These are phyloP conservation scores for Phalacrocorax carbo DNA, from an alignment of 2,113 vertebrate species.

Conservation along the genomic window DNA sequence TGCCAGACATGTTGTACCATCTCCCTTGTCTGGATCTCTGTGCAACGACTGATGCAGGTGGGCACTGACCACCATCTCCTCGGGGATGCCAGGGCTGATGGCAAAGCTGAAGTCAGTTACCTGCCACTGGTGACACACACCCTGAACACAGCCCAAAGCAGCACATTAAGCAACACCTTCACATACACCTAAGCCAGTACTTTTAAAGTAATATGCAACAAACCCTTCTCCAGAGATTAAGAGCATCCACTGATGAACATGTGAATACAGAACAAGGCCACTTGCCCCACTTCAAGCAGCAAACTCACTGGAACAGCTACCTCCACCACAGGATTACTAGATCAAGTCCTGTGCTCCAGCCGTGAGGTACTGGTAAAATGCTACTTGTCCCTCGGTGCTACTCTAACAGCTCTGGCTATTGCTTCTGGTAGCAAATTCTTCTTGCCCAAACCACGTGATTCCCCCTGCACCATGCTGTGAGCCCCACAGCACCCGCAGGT, in stretches of 20 bases:
- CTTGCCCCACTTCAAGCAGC: neutral
- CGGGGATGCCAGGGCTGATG: neutral
- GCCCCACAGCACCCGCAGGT: neutral
- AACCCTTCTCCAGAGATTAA: neutral
- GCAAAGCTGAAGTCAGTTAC: neutral
- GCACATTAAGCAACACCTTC: neutral
- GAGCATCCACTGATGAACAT: neutral
- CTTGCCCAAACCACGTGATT: neutral
- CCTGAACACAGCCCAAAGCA: neutral
- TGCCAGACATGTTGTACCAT: neutral
- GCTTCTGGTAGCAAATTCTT: neutral
- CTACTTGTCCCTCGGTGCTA: accelerated
- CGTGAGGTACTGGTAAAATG: neutral
- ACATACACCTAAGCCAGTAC: neutral
- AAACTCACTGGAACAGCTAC: neutral
- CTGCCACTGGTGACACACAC: neutral
- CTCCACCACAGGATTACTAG: neutral
- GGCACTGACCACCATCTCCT: neutral
- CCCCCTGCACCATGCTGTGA: neutral
- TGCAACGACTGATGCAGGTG: neutral
- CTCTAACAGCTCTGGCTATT: neutral
- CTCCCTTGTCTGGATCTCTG: neutral
- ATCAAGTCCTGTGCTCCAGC: neutral
- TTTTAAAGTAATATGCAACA: neutral
- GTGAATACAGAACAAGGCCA: neutral